Percentiles rank a stretch among this genome's conserved stretches.
Evolutionary conservation across 2,797 vertebrate genomes (phyloP).

Genomic region (Furcifer pardalis): DNA sequence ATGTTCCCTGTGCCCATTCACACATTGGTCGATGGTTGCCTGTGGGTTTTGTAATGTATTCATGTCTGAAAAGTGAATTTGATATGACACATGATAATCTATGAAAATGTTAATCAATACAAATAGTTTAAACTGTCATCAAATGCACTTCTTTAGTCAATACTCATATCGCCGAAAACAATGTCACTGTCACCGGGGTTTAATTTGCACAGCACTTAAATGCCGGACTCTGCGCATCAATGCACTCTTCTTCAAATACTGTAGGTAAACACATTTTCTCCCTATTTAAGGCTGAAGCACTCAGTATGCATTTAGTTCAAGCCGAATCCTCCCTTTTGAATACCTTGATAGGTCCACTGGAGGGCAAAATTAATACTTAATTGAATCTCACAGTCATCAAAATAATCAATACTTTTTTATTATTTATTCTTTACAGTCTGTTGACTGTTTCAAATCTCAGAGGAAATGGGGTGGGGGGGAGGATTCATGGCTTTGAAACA

Average conservation of each 20-base stretch:
- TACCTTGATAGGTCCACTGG: conserved; percentile 99
- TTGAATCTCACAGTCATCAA: conserved; percentile 99
- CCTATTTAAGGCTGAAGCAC: conserved; percentile 92
- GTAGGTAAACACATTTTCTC: conserved; percentile 97
- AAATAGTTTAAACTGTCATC: conserved; percentile 99
- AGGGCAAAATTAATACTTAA: conserved; percentile 99
- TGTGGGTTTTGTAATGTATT: conserved; percentile 90
- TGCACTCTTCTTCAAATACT: conserved; percentile 87
- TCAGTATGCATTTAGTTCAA: conserved; percentile 89
- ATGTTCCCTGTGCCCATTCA: conserved; percentile 70
- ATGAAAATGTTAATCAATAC: conserved; percentile 99
- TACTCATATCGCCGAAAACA: conserved; percentile 94
- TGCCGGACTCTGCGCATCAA: conserved; percentile 93
- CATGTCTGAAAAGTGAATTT: conserved; percentile 90
- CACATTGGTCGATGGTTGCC: conserved; percentile 83
- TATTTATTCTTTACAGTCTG: conserved; percentile 99
- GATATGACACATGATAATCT: conserved; percentile 99
- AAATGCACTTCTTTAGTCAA: conserved; percentile 93
- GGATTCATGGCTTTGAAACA: conserved; percentile 93
- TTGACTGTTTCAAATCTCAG: conserved; percentile 99
- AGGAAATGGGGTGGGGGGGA: conserved; percentile 91
- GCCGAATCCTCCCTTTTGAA: conserved; percentile 92
- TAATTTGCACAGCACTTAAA: conserved; percentile 98
- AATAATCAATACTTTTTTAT: conserved; percentile 99
- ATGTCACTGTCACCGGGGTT: conserved; percentile 97